Evolutionary conservation across 2,888 invertebrate species (phyloP), one percentile per base, ranked within the genome.

Genomic region (Temnothorax ravouxi): DNA sequence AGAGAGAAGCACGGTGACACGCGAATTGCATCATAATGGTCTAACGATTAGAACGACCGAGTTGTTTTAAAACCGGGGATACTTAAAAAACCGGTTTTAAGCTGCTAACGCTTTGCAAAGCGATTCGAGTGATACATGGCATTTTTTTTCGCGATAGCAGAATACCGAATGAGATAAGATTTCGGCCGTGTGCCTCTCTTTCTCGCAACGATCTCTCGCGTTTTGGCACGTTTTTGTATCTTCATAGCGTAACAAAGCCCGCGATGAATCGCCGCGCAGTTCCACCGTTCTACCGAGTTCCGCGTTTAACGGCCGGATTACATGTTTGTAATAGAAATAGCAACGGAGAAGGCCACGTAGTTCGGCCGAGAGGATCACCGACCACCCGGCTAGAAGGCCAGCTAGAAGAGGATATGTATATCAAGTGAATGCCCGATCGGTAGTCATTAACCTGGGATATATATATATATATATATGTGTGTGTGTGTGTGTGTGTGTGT

Each of bases 291-390:
- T 56, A 52, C 5, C 69, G 9, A 77, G 74, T 74, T 74, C 76
- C 54, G 76, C 50, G 15, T 66, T 67, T 29, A 59, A 34, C 13
- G 21, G 64, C 29, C 77, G 25, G 59, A 50, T 74, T 59, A 72
- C 74, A 75, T 86, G 83, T 88, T 71, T 80, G 85, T 84, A 88
- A 88, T 84, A 86, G 84, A 89, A 90, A 77, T 81, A 87, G 56
- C 75, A 71, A 18, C 72, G 56, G 44, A 77, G 77, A 80, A 80
- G 79, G 72, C 59, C 72, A 38, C 77, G 47, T 38, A 18, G 67
- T 69, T 77, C 9, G 9, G 38, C 4, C 50, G 9, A 44, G 8
- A 79, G 69, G 47, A 80, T 80, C 47, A 61, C 15, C 79, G 79
- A 61, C 72, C 79, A 80, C 47, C 34, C 47, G 79, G 59, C 25